Evolutionary conservation across 2,888 invertebrate genomes (phyloP).

Genomic region (Acronicta aceris): DNA sequence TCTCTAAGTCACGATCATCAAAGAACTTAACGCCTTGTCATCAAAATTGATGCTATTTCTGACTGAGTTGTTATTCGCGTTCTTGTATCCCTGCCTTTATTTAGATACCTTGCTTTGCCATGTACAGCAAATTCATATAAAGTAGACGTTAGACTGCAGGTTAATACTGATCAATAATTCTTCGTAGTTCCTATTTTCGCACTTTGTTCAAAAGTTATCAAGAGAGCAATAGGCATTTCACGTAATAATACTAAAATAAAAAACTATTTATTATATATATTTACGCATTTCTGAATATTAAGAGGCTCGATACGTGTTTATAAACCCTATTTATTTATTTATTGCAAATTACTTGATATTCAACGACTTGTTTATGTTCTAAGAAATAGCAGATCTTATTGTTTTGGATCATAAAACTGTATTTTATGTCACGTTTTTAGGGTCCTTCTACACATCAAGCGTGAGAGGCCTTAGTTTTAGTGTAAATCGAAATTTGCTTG

Average conservation of each 20-base stretch:
- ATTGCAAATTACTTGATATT: constrained; percentile 23
- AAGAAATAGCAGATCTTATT: constrained; percentile 2
- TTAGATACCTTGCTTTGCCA: constrained; percentile 64
- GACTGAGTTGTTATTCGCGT: constrained; percentile 5
- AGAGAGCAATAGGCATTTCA: constrained; percentile 52
- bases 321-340: constrained; percentile 17
- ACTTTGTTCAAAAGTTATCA: constrained; percentile 52
- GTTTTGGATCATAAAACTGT: constrained; percentile 1
- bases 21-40: constrained; percentile 17
- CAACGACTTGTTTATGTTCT: constrained; percentile 13
- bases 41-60: constrained; percentile 35
- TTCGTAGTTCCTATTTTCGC: constrained; percentile 73
- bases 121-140: constrained; percentile 45
- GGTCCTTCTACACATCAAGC: constrained; percentile 6
- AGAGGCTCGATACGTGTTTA: constrained; percentile 23
- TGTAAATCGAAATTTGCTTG: not conserved
- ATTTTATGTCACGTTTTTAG: constrained; percentile 4
- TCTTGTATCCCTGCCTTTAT: constrained; percentile 25
- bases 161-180: constrained; percentile 43
- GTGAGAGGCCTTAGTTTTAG: not conserved
- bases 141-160: constrained; percentile 46
- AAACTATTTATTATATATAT: constrained; percentile 27
- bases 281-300: constrained; percentile 21
- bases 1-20: constrained; percentile 26
- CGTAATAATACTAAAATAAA: constrained; percentile 49